These are phyloP conservation scores for Gobio occitaniae DNA, from an alignment of 2,797 vertebrate genomes.

Conservation along the genomic window DNA sequence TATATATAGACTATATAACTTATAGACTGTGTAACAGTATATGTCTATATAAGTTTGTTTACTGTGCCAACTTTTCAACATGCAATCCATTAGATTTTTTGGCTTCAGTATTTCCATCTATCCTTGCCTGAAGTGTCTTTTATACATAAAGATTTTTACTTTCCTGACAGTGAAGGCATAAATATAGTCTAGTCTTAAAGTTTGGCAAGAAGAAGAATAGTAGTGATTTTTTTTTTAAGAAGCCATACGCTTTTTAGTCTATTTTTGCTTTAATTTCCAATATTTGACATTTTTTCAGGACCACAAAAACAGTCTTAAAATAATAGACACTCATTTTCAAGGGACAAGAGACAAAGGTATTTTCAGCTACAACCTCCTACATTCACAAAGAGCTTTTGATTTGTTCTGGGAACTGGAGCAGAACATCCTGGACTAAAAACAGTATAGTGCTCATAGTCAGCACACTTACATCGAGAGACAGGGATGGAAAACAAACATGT, in stretches of 20 bases:
- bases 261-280: background rate
- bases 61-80: background rate
- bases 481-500: constrained; percentile 41
- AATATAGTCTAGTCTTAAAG: background rate
- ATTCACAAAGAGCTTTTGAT: constrained; percentile 53
- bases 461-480: constrained; percentile 28
- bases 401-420: constrained; percentile 53
- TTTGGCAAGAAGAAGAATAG: background rate
- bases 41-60: background rate
- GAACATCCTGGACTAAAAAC: constrained; percentile 52
- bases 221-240: background rate
- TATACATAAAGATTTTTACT: background rate
- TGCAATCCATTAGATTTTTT: background rate
- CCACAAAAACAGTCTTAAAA: background rate
- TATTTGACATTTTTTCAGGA: background rate
- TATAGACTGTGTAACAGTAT: no score
- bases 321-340: background rate
- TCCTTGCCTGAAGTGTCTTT: background rate
- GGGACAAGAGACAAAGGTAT: background rate
- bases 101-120: background rate
- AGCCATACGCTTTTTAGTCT: background rate
- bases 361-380: constrained; percentile 27
- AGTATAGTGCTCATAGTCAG: constrained; percentile 27
- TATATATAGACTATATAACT: no score
- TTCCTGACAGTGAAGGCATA: background rate